Base-by-base conservation (phyloP, 1,140 invertebrate genomes). In the Cryptotermes secundus region DNA sequence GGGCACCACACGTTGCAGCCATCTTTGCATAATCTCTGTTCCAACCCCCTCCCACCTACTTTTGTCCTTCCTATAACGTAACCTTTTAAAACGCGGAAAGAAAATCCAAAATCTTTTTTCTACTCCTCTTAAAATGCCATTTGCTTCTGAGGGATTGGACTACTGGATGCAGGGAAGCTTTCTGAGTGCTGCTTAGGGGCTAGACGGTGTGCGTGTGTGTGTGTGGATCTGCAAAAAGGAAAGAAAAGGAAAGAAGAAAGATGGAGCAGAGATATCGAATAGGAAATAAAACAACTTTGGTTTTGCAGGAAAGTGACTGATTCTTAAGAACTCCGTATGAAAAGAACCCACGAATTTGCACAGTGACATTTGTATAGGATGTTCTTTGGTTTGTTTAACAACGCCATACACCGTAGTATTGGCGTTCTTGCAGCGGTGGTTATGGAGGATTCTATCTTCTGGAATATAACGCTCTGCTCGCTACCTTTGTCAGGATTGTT, bases 71-170 rank as follows among this genome's bases (percentile, higher is more conserved):
- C 59, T 72, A 72, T 72, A 72, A 72, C 59, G 59, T 72, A 72
- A 72, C 59, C 59, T 72, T 72, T 72, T 72, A 72, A 72, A 72
- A 72, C 59, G 59, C n/a, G 59, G 59, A 72, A 72, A 72, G 59
- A 72, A 72, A 72, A 72, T 72, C 59, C 59, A 72, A 72, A 72
- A 72, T 72, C 59, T 72, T 72, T 72, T 72, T 72, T 31, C 59
- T 31, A 31, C 59, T 72, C 59, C 59, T 72, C 59, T 72, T 72
- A 72, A 72, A 72, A 72, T 72, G 59, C 59, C 59, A 72, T 72
- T 72, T 72, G 59, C 59, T 72, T 72, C 59, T n/a, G 9, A 72
- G 59, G 59, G 59, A 72, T 72, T 72, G 59, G 59, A n/a, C 59
- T 72, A 6, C 59, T 26, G 59, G 59, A 31, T 72, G 59, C 31